Percentiles rank a stretch among this genome's conserved stretches.
These are phyloP conservation scores for Thamnophis sirtalis DNA, from an alignment of 2,113 vertebrate genomes.

Conservation along the genomic window DNA sequence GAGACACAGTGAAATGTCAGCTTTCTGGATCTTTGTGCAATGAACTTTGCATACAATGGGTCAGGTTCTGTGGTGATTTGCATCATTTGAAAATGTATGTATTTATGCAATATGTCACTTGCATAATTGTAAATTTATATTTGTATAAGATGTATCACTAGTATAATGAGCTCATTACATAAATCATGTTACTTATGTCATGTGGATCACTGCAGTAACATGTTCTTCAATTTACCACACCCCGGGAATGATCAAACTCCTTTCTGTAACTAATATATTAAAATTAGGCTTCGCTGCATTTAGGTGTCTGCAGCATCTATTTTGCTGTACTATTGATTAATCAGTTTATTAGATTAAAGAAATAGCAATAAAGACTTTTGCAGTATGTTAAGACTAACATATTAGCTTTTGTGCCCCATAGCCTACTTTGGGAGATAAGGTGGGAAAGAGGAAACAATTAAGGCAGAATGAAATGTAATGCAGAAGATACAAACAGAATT, in stretches of 20 bases:
- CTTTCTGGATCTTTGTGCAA: background rate
- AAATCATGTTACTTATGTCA: background rate
- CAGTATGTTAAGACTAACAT: background rate
- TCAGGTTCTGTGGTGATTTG: background rate
- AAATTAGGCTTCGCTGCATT: background rate
- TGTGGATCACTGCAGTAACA: background rate
- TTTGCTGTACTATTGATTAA: background rate
- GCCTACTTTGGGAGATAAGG: background rate
- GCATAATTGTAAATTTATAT: background rate
- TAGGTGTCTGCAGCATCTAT: background rate
- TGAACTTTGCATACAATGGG: background rate
- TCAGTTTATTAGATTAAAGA: background rate
- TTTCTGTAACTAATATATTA: background rate
- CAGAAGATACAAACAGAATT: background rate
- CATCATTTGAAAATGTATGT: background rate
- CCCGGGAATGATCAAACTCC: background rate
- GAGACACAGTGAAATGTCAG: background rate
- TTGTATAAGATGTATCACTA: background rate
- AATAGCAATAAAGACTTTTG: background rate
- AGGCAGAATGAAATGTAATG: background rate
- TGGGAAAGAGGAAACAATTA: background rate
- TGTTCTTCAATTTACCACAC: background rate
- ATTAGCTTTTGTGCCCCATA: background rate
- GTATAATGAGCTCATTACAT: background rate
- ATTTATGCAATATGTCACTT: background rate